Evolutionary conservation across 2,113 vertebrate species (phyloP).

Genomic region (Neotragus pygmaeus): DNA sequence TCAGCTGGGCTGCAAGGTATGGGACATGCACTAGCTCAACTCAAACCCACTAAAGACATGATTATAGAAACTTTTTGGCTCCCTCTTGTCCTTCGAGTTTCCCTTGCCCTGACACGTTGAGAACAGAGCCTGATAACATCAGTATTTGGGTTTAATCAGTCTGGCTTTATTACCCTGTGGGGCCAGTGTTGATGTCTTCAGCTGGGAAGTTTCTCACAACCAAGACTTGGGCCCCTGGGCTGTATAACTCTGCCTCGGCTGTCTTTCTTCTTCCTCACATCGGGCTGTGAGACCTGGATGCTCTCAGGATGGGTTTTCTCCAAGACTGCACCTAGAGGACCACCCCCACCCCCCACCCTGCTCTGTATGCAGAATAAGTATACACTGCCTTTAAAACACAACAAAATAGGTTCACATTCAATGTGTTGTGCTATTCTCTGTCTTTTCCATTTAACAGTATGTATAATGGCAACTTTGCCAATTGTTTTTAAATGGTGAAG

Average conservation of each 20-base stretch:
- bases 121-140: too few relatives aligned
- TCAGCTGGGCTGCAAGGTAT: background rate
- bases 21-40: background rate
- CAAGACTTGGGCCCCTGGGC: background rate
- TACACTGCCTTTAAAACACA: background rate
- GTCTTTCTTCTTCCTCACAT: background rate
- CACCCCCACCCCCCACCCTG: rapidly evolving
- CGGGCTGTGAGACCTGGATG: too few relatives aligned
- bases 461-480: background rate
- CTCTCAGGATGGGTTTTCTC: too few relatives aligned
- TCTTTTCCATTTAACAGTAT: background rate
- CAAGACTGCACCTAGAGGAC: too few relatives aligned
- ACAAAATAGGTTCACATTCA: background rate
- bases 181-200: background rate
- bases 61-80: conserved; percentile 65
- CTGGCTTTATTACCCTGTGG: background rate
- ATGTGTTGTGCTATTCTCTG: background rate
- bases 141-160: background rate
- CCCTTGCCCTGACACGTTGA: background rate
- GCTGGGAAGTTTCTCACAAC: background rate
- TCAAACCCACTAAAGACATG: background rate
- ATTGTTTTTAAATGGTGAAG: background rate
- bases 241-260: background rate
- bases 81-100: background rate
- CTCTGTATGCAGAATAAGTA: background rate